phyloP scores from a whole-genome alignment of 2,797 vertebrate genomes.

The Corythornis leucogaster region DNA sequence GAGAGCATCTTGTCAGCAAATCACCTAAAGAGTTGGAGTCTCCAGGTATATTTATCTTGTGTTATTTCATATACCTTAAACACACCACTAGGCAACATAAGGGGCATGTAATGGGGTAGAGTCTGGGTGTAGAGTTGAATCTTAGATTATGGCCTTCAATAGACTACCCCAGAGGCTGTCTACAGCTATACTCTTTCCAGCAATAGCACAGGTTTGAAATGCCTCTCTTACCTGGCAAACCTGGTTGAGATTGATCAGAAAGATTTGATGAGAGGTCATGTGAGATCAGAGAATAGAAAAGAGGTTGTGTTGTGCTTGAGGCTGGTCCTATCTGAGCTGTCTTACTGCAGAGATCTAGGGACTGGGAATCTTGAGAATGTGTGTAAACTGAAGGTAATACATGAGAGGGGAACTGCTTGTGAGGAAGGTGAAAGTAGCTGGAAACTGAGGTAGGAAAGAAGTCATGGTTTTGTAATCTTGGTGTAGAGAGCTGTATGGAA shows the following conservation, averaged over 20 bases:
- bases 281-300: neutral
- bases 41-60: neutral
- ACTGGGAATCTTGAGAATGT: neutral
- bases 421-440: neutral
- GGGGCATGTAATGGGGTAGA: neutral
- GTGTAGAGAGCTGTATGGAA: neutral
- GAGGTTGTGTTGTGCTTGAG: neutral
- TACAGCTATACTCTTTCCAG: neutral
- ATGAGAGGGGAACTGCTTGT: accelerated
- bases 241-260: neutral
- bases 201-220: neutral
- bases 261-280: neutral
- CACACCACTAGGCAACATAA: neutral
- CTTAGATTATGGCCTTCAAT: neutral
- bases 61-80: neutral
- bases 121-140: neutral
- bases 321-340: neutral
- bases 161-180: neutral
- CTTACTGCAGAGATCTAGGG: neutral
- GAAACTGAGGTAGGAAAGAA: neutral
- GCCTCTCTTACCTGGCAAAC: neutral
- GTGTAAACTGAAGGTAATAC: neutral
- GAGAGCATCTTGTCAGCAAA: neutral
- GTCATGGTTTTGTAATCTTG: neutral
- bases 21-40: neutral